Evolutionary conservation across 2,113 vertebrate genomes (phyloP).

Genomic region (Hassar affinis): DNA sequence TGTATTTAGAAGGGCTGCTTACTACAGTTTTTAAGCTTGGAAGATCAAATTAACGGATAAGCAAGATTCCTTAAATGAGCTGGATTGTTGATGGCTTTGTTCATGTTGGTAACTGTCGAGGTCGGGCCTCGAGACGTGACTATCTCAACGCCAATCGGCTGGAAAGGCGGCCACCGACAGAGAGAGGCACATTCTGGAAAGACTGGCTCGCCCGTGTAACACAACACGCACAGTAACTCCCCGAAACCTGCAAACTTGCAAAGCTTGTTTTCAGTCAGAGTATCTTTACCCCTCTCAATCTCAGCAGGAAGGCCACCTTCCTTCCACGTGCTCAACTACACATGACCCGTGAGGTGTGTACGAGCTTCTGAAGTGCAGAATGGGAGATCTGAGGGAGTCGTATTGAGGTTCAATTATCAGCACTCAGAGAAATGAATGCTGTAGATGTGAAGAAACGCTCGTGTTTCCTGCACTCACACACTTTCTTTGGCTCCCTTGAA

Average conservation of each 20-base stretch:
- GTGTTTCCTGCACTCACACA: background rate
- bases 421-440: background rate
- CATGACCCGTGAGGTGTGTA: background rate
- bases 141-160: slow-evolving; percentile 29
- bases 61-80: background rate
- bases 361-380: background rate
- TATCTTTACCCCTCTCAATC: slow-evolving; percentile 14
- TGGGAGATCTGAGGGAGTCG: background rate
- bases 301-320: slow-evolving; percentile 24
- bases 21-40: background rate
- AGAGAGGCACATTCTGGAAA: slow-evolving; percentile 42
- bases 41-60: background rate
- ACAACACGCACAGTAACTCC: slow-evolving; percentile 52
- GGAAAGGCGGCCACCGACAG: background rate
- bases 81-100: background rate
- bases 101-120: background rate
- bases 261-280: slow-evolving; percentile 46
- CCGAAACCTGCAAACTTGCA: slow-evolving; percentile 52
- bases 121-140: background rate
- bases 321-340: background rate
- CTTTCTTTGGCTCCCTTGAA: background rate
- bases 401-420: background rate
- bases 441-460: background rate
- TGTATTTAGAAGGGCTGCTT: background rate
- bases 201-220: slow-evolving; percentile 48